Conservation (phyloP, 2,797 vertebrate genomes). For the Pampus argenteus region DNA sequence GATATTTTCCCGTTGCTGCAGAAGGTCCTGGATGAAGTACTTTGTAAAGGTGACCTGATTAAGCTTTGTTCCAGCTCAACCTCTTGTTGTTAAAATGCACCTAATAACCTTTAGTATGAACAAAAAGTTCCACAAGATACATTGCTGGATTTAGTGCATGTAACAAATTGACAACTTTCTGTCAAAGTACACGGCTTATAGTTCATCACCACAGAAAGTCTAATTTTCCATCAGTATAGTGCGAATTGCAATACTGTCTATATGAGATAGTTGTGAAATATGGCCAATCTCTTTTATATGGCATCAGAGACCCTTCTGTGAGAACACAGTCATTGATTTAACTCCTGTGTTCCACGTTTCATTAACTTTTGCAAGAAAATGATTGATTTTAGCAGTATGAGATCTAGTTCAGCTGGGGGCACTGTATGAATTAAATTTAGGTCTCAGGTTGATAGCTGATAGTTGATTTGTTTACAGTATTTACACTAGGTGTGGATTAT, state of each 20-base stretch:
- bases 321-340: constrained; percentile 63
- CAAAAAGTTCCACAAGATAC: constrained; percentile 21
- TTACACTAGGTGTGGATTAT: constrained; percentile 41
- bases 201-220: constrained; percentile 11
- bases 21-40: constrained; percentile 16
- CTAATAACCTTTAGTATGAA: constrained; percentile 33
- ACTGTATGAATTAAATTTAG: constrained; percentile 59
- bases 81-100: constrained; percentile 17
- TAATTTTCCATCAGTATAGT: background rate
- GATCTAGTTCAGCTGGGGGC: constrained; percentile 55
- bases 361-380: constrained; percentile 70
- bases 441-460: constrained; percentile 49
- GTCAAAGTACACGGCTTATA: background rate
- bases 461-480: constrained; percentile 62
- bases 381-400: constrained; percentile 67
- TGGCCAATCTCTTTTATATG: constrained; percentile 36
- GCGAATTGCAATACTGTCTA: constrained; percentile 15
- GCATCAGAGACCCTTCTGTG: constrained; percentile 30
- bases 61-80: constrained; percentile 30
- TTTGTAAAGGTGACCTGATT: constrained; percentile 42
- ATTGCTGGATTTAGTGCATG: background rate
- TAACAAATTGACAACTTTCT: constrained; percentile 29
- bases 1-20: background rate
- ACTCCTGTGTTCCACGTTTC: constrained; percentile 66
- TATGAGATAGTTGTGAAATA: constrained; percentile 45